Conservation (phyloP, 1,140 invertebrate genomes). For the Parasteatoda tepidariorum region DNA sequence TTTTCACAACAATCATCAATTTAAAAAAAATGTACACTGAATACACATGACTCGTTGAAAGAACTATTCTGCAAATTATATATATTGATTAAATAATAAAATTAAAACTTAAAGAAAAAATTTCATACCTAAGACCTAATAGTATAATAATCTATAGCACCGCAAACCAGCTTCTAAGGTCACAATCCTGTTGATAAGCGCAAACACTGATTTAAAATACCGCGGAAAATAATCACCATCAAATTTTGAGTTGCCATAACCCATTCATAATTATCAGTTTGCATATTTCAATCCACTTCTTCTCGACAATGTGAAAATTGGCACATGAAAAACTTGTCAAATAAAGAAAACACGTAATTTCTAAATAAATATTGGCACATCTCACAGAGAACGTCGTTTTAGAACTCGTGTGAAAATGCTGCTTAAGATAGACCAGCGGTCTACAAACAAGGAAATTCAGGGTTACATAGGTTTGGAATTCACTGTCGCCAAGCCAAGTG, state of each 20-base stretch:
- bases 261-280: neutral
- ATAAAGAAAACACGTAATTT: neutral
- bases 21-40: no score
- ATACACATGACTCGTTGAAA: no score
- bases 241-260: neutral
- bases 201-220: neutral
- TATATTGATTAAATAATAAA: no score
- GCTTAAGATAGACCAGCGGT: conserved; percentile 22
- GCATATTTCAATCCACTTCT: neutral
- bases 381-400: neutral
- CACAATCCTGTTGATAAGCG: neutral
- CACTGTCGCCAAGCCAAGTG: conserved; percentile 38
- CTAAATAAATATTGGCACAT: conserved; percentile 29
- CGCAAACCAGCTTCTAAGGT: neutral
- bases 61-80: no score
- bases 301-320: neutral
- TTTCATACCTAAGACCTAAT: no score
- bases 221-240: neutral
- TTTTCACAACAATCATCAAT: no score
- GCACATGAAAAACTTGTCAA: neutral
- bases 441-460: conserved; percentile 12
- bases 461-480: neutral
- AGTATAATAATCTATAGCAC: no score
- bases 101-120: no score
- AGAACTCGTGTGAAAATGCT: neutral